Evolutionary conservation across 64 coral and sea anemone species (phyloP), one percentile per base, ranked within the genome.

Genomic region (Montipora sp.): DNA sequence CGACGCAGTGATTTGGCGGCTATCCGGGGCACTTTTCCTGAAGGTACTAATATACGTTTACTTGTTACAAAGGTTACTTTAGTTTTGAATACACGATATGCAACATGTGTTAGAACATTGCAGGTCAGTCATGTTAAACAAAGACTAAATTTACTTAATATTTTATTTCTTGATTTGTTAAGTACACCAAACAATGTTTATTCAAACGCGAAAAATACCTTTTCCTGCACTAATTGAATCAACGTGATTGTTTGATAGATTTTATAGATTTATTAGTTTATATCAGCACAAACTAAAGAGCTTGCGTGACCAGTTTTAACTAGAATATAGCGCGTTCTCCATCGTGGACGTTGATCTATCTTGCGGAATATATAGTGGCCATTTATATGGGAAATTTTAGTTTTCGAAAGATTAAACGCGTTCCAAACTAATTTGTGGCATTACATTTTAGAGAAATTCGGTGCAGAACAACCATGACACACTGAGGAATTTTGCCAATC

Each of bases 11-110:
- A 85, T 71, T 50, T 85, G 47, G 7, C 11, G 19, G n/a, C 82
- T 85, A 53, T 71, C 68, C 68, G 5, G 45, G 66, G n/a, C 82
- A 22, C 24, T 85, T 3, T 85, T 85, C 82, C 15, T 51, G 82
- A 85, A 85, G 82, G 70, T 72, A 85, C 63, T 21, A 85, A 72
- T 51, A 70, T 71, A 36, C 27, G 82, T 85, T 85, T 85, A 85
- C 82, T 85, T 71, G 82, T 85, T 85, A 85, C 82, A 85, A 85
- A 85, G 27, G 65, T 85, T 85, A 85, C 82, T 71, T 57, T 85
- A 83, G 27, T 83, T 67, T 83, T 67, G 19, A 63, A 72, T 85
- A 85, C 65, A 85, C 70, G 82, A 85, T 85, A 85, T 85, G 45
- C 1, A 71, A 50, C 3, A 49, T 10, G 65, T 85, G 50, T 61